phyloP scores from a whole-genome alignment of 2,113 vertebrate species.

The Dromas ardeola region DNA sequence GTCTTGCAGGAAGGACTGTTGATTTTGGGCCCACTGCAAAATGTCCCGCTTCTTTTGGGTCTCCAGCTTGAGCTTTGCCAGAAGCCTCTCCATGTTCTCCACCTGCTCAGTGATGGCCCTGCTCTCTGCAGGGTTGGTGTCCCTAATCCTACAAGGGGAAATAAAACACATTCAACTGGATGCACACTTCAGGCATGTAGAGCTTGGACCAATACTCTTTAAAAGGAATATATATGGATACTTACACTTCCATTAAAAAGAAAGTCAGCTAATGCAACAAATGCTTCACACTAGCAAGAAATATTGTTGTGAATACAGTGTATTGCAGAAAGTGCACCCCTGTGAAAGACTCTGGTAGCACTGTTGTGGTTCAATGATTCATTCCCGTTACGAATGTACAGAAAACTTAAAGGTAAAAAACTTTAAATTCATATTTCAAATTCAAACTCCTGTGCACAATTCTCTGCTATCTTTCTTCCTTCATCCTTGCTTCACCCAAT shows the following conservation, averaged over 20 bases:
- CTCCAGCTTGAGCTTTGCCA: slow-evolving; percentile 71
- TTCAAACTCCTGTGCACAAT: neutral
- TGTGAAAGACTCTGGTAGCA: neutral
- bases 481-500: neutral
- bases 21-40: slow-evolving; percentile 63
- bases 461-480: neutral
- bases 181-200: neutral
- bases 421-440: neutral
- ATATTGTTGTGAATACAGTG: neutral
- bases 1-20: slow-evolving; percentile 78
- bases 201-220: neutral
- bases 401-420: neutral
- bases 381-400: neutral
- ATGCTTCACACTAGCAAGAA: neutral
- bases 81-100: slow-evolving; percentile 76
- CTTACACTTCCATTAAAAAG: neutral
- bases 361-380: neutral
- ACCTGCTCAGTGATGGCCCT: slow-evolving; percentile 80
- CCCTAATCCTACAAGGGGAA: slow-evolving; percentile 76
- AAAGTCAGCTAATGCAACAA: neutral
- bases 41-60: slow-evolving; percentile 35
- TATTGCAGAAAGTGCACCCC: neutral
- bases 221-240: neutral
- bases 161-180: neutral
- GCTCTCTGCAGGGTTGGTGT: slow-evolving; percentile 81